Base-by-base conservation (phyloP, 2,113 vertebrate genomes). In the Zosterops japonicus region DNA sequence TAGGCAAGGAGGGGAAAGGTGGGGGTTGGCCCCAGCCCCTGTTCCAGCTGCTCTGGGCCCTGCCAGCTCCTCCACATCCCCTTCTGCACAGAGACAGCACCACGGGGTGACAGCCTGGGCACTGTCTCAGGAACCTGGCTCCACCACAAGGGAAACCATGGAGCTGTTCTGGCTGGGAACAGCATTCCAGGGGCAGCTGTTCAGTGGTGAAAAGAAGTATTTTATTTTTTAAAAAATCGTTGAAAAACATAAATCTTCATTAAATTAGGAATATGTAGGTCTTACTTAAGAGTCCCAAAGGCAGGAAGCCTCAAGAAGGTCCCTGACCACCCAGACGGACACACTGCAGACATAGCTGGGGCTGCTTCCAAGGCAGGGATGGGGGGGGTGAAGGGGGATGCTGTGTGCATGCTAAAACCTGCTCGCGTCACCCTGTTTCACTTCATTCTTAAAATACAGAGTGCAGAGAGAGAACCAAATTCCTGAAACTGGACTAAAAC, bases 361-460 rank as follows among this genome's bases (percentile, higher is more conserved):
- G 33, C 75, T 78, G 49, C 50, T 78, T 76, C 15, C 0, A 0
- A 20, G 35, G 27, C 14, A 0, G 12, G 3, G 11, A 39, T 39
- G 39, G 39, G 39, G 12, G 39, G 39, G 39, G 39, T 39, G 39
- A 39, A 39, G 3, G 9, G 10, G 3, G 21, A 63, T 76, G 80
- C 47, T 16, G 8, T 23, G 44, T 24, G 78, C 31, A 2, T 14
- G 29, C 39, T 52, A 67, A 70, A 68, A 36, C 39, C 27, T 0
- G 5, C 28, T 68, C 47, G 36, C 2, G 0, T 67, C 56, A 49
- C 42, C 25, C 68, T 47, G 3, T 41, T 90, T 82, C 50, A 12
- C 69, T 91, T 70, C 74, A 53, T 44, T 67, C 84, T 80, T 87
- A 83, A 93, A 96, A 95, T 71, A 70, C 60, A 35, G 60, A 70